These are phyloP conservation scores for Spea hammondii DNA, from an alignment of 2,797 vertebrate genomes.

Conservation along the genomic window DNA sequence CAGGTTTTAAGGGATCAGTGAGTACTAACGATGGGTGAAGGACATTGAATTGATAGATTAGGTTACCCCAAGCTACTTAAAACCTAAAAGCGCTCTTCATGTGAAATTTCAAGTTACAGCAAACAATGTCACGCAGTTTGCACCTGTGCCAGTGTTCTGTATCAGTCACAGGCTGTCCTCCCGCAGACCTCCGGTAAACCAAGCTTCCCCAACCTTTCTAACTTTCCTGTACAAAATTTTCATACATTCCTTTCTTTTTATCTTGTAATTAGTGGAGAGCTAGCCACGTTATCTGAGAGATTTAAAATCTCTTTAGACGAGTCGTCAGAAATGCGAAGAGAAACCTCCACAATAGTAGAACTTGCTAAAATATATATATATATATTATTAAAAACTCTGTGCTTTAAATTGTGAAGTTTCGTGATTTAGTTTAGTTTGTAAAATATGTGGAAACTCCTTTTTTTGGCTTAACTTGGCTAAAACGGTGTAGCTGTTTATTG, in stretches of 20 bases:
- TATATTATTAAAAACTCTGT: no score
- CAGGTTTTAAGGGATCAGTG: background rate
- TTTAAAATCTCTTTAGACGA: no score
- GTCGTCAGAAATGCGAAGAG: no score
- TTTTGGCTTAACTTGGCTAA: no score
- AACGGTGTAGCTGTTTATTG: no score
- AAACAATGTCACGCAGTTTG: conserved; percentile 9
- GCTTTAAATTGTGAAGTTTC: no score
- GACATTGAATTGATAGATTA: background rate
- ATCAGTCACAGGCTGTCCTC: conserved; percentile 1
- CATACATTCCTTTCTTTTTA: background rate
- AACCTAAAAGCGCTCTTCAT: background rate
- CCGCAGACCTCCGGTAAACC: background rate
- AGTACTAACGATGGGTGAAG: background rate
- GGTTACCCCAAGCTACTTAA: conserved; percentile 6
- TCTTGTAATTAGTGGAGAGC: background rate
- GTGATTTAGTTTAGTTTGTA: no score
- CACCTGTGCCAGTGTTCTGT: background rate
- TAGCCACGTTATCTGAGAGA: background rate
- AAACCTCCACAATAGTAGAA: no score
- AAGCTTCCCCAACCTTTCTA: background rate
- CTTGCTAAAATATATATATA: no score
- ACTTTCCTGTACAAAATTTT: background rate
- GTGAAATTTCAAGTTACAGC: background rate
- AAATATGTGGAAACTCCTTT: no score